Conservation (phyloP, 2,113 vertebrate species). For the Hemiprocne comata region DNA sequence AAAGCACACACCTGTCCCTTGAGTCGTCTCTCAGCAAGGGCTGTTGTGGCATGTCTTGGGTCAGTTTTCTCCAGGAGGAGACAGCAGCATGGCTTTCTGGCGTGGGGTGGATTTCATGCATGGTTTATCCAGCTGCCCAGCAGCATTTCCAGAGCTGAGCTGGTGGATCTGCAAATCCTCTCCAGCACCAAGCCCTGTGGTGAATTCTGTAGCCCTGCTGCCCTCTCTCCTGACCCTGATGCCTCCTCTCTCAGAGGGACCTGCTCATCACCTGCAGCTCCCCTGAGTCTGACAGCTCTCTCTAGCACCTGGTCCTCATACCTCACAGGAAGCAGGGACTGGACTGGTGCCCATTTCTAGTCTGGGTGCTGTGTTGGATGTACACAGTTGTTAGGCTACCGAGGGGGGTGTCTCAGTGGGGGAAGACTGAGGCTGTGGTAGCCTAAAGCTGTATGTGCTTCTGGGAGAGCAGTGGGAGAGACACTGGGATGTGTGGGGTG, state of each 20-base stretch:
- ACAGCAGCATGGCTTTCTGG: background rate
- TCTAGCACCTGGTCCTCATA: background rate
- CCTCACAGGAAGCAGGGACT: background rate
- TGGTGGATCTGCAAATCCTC: background rate
- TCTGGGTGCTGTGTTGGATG: background rate
- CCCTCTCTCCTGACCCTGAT: background rate
- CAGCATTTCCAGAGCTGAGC: background rate
- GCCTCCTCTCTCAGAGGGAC: background rate
- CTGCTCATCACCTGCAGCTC: background rate
- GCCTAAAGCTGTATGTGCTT: background rate
- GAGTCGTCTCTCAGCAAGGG: background rate
- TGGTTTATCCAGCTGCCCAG: background rate
- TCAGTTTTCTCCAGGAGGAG: background rate
- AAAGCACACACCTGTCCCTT: conserved; percentile 56
- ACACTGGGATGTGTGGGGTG: background rate
- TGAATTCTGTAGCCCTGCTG: background rate
- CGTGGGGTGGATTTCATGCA: fast-evolving
- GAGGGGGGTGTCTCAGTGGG: fast-evolving
- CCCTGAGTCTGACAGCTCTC: background rate
- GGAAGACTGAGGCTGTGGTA: background rate
- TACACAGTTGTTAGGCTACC: fast-evolving
- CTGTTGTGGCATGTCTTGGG: background rate
- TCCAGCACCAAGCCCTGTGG: background rate
- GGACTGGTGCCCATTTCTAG: background rate
- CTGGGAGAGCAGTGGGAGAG: background rate